Conservation (phyloP, 2,113 vertebrate species). For the Xenus cinereus region DNA sequence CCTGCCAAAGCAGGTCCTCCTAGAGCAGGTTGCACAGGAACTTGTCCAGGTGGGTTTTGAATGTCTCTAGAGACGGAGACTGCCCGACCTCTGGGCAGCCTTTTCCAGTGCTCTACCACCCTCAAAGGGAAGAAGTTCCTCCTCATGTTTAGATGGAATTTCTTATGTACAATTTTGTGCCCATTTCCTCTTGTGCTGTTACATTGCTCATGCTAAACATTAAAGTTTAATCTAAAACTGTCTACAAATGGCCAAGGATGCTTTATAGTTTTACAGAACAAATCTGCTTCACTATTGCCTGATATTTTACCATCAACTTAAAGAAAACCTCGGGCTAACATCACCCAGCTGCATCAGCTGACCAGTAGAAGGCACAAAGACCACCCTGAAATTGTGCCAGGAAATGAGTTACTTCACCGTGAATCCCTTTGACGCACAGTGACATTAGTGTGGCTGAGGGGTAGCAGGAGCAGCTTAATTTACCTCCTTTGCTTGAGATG, state of each 20-base stretch:
- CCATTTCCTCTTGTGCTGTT: too few species aligned
- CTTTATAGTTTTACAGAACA: background rate
- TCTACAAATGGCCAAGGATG: background rate
- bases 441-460: background rate
- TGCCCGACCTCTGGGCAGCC: too few species aligned
- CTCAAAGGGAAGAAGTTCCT: too few species aligned
- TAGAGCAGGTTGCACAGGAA: too few species aligned
- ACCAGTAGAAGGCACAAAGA: background rate
- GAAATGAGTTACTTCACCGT: background rate
- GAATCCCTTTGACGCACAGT: background rate
- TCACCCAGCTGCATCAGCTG: accelerated
- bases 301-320: background rate
- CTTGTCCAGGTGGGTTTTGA: too few species aligned
- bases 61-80: too few species aligned
- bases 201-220: background rate
- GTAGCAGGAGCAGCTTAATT: background rate
- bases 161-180: too few species aligned
- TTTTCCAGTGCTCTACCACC: too few species aligned
- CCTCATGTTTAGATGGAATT: too few species aligned
- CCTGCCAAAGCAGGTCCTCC: too few species aligned
- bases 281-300: background rate
- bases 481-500: background rate
- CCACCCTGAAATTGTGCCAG: background rate
- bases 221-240: background rate
- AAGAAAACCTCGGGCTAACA: background rate